Base-by-base conservation (phyloP, 2,888 invertebrate genomes). In the Agrochola circellaris region DNA sequence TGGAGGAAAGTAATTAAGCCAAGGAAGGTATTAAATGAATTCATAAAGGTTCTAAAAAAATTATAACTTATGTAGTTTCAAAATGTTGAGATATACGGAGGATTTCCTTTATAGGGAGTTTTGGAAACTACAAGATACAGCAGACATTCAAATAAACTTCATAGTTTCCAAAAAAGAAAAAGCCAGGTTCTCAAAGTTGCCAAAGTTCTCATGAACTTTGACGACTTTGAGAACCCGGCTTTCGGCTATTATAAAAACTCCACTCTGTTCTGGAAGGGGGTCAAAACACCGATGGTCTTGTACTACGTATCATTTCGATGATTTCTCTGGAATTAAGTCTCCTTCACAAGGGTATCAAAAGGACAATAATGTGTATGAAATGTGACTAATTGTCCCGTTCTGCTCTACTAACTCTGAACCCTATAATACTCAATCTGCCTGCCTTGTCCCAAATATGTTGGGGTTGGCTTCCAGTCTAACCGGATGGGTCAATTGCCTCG, bases 1-100 rank as follows among this genome's bases (percentile, higher is more conserved):
- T 26, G 23, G 38, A 51, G 64, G 54, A 56, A 69, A 79, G 54
- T 79, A 70, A 83, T 71, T 13, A 76, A 62, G 60, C 45, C 23
- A n/a, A 17, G 15, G n/a, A 17, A 68, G 15, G 15, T 34, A 13
- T 8, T 51, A 48, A 11, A 26, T 11, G 54, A 54, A 54, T 23
- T 54, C 7, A 54, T 23, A 23, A 9, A 54, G 34, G 54, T 54
- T 11, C 9, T 9, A 20, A 51, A 51, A 54, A 54, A 23, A 42
- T 20, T 51, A 51, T 51, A 51, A 51, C 6, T 17, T 20, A 54
- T 9, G 23, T 54, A 56, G n/a, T 34, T 51, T 34, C 15, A 2
- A 23, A 20, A 34, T 20, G 54, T 38, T 38, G n/a, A n/a, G 9
- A 15, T 1, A 17, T 34, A 5, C 45, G 13, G 15, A 23, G 1